Evolutionary conservation across 2,113 vertebrate species (phyloP), one percentile per base, ranked within the genome.

Genomic region (Sitta europaea): DNA sequence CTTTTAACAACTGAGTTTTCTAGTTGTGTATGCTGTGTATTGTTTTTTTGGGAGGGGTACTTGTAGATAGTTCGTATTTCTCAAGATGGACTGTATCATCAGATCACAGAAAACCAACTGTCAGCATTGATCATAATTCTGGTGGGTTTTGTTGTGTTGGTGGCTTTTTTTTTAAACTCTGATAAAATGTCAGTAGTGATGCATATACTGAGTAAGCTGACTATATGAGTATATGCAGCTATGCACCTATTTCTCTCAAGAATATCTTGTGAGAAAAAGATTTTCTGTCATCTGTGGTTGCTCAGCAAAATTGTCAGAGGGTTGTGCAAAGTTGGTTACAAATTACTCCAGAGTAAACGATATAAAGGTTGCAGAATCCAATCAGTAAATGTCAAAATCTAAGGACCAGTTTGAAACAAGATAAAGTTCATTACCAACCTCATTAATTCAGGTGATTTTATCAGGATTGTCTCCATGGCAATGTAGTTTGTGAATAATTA

Each of bases 371-470:
- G 86, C 17, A 91, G 90, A 95, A 90, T 94, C 70, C 90, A 96
- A 92, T 59, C 81, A 88, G 81, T 80, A 94, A 95, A 74, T 93
- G 92, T 50, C 77, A 95, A 95, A 96, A 88, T 25, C 38, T 71
- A 73, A 77, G 84, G 79, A 66, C 88, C 67, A 85, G 70, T 95
- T 92, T 96, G 86, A 95, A 97, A 86, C 74, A 27, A 88, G 65
- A 71, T 90, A 55, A 53, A 92, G 88, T 95, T 77, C 96, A 95
- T 97, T 97, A 91, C 36, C 50, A 86, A 77, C 43, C 31, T 90
- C 72, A 94, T 98, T 96, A 96, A 96, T 91, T 96, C 85, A 91
- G 91, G 76, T 89, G 91, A 88, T 87, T 94, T 86, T 90, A 74
- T 68, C 51, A 94, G 48, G 82, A 86, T 78, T 47, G 35, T 87